A percentile compares a stretch with the other conserved stretches of the same genome.
These are phyloP conservation scores for Echinarachnius parma DNA, from an alignment of 53 echinoderm and acorn worm genomes.

Conservation along the genomic window DNA sequence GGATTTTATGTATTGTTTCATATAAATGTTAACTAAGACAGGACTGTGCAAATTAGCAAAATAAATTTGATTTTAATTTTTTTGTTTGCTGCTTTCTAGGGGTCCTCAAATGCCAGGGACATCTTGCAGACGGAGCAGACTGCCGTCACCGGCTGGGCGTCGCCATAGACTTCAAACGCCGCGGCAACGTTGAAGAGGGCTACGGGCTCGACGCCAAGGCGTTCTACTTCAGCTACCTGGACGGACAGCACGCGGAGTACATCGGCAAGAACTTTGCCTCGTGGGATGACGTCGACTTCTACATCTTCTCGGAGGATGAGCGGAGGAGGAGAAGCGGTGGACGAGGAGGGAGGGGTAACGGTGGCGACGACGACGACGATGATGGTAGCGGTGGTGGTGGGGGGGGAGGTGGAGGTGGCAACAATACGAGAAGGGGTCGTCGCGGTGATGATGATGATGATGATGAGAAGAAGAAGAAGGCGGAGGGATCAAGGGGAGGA, in stretches of 20 bases:
- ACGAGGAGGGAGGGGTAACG: background rate
- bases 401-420: background rate
- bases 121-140: background rate
- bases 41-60: no score
- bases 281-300: constrained; percentile 43
- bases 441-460: background rate
- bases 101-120: constrained; percentile 31
- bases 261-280: constrained; percentile 13
- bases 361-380: constrained; percentile 8
- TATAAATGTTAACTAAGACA: no score
- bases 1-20: no score
- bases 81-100: background rate
- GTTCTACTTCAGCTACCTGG: constrained; percentile 38
- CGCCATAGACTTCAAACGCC: constrained; percentile 21
- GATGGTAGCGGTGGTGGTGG: background rate
- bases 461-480: constrained; percentile 15
- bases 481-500: background rate
- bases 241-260: constrained; percentile 7
- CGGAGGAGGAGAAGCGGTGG: background rate
- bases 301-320: constrained; percentile 11
- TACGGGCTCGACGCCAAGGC: constrained; percentile 17
- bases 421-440: background rate
- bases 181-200: constrained; percentile 17
- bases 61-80: no score
- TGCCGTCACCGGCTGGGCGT: constrained; percentile 27